These are phyloP conservation scores for Zonotrichia albicollis DNA, from an alignment of 2,797 vertebrate species.

Conservation along the genomic window DNA sequence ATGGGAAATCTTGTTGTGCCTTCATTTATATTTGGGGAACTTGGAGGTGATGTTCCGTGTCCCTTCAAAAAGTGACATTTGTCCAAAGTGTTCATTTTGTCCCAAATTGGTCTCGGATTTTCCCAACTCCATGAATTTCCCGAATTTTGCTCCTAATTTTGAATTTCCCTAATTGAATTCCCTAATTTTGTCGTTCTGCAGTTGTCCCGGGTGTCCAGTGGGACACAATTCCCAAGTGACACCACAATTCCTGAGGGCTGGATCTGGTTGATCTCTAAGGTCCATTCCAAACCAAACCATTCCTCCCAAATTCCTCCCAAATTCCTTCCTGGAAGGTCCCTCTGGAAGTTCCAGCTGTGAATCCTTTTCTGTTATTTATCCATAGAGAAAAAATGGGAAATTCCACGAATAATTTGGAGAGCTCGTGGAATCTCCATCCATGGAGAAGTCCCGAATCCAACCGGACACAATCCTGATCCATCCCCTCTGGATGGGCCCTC, in stretches of 20 bases:
- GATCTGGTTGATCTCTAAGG: not conserved
- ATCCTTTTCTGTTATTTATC: not conserved
- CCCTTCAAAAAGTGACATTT: not conserved
- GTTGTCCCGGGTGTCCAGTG: fast-evolving
- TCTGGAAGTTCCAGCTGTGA: not conserved
- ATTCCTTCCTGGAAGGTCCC: not conserved
- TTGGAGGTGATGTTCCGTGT: not conserved
- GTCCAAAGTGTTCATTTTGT: fast-evolving
- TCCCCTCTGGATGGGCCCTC: not conserved
- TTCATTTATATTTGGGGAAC: not conserved
- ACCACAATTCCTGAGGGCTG: not conserved
- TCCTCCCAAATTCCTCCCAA: not conserved
- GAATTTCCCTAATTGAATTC: too few species aligned
- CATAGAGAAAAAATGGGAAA: not conserved
- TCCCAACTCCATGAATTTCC: not conserved
- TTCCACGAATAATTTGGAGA: fast-evolving
- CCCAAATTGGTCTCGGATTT: not conserved
- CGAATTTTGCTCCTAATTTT: not conserved
- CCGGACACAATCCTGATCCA: not conserved
- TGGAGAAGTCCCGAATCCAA: not conserved
- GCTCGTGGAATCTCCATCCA: not conserved
- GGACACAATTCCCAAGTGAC: fast-evolving
- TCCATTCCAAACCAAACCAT: not conserved
- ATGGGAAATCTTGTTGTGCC: not conserved
- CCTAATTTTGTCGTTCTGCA: fast-evolving